phyloP scores from a whole-genome alignment of 1,140 invertebrate species.

The Spodoptera frugiperda region DNA sequence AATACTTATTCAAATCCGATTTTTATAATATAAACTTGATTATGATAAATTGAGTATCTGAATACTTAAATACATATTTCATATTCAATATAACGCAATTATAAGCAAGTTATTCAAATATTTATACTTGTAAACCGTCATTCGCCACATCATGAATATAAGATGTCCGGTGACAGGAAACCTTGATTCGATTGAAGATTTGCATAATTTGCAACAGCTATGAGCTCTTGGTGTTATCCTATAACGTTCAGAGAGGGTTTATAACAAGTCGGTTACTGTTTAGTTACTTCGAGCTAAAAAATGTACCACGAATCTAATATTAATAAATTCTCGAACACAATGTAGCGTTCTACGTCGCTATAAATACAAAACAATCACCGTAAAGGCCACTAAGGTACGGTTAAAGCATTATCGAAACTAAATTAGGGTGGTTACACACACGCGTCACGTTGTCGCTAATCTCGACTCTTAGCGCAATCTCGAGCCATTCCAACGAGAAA shows the following conservation, averaged over 20 bases:
- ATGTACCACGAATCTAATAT: background rate
- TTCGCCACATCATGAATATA: slow-evolving; percentile 58
- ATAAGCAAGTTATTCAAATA: slow-evolving; percentile 39
- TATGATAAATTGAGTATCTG: slow-evolving; percentile 24
- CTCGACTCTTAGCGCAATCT: slow-evolving; percentile 81
- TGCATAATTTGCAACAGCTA: slow-evolving; percentile 73
- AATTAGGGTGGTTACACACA: slow-evolving; percentile 71
- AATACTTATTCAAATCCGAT: slow-evolving; percentile 4
- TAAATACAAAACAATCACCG: slow-evolving; percentile 28
- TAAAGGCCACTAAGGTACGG: slow-evolving; percentile 38
- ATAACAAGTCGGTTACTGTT: background rate
- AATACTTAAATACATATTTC: background rate
- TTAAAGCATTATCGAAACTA: slow-evolving; percentile 61
- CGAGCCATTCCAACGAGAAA: slow-evolving; percentile 73
- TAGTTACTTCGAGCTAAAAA: slow-evolving; percentile 5
- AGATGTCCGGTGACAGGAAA: slow-evolving; percentile 64
- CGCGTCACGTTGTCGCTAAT: slow-evolving; percentile 80
- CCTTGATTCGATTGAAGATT: slow-evolving; percentile 76
- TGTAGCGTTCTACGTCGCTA: slow-evolving; percentile 20
- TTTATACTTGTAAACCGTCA: slow-evolving; percentile 36
- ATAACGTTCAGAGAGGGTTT: slow-evolving; percentile 41
- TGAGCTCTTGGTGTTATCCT: slow-evolving; percentile 50
- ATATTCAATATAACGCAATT: background rate
- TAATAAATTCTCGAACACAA: slow-evolving; percentile 9
- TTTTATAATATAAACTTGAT: background rate